These are phyloP conservation scores for Rhynchotus rufescens DNA, from an alignment of 2,797 vertebrate genomes.

Conservation along the genomic window DNA sequence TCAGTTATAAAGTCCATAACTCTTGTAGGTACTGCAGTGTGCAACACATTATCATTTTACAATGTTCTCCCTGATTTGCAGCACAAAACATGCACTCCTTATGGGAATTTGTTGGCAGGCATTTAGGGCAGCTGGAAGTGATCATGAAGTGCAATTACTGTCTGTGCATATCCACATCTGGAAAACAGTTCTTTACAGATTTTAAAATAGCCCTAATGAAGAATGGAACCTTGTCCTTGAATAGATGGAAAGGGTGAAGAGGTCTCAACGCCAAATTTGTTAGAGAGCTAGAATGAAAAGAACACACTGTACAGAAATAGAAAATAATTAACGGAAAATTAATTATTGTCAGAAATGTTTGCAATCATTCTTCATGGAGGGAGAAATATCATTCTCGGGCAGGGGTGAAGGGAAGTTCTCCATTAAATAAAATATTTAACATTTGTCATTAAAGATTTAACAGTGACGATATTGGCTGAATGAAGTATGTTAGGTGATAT, in stretches of 20 bases:
- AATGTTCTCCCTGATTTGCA: slow-evolving; percentile 86
- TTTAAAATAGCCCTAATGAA: slow-evolving; percentile 83
- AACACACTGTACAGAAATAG: slow-evolving; percentile 36
- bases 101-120: slow-evolving; percentile 86
- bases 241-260: slow-evolving; percentile 53
- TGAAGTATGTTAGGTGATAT: not conserved
- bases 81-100: slow-evolving; percentile 84
- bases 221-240: slow-evolving; percentile 80
- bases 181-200: slow-evolving; percentile 85
- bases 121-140: slow-evolving; percentile 93
- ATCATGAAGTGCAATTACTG: slow-evolving; percentile 95
- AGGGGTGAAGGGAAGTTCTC: not conserved
- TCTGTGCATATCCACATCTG: slow-evolving; percentile 91
- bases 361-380: not conserved
- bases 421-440: slow-evolving; percentile 2
- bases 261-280: slow-evolving; percentile 65
- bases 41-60: slow-evolving; percentile 88
- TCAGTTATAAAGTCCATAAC: slow-evolving; percentile 85
- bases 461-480: not conserved
- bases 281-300: slow-evolving; percentile 53
- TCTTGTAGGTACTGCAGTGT: slow-evolving; percentile 81
- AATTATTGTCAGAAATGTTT: slow-evolving; percentile 56
- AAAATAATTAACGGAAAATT: slow-evolving; percentile 58
- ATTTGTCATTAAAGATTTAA: not conserved
- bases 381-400: not conserved